phyloP scores from a whole-genome alignment of 2,113 vertebrate genomes.

The Xiphophorus hellerii region DNA sequence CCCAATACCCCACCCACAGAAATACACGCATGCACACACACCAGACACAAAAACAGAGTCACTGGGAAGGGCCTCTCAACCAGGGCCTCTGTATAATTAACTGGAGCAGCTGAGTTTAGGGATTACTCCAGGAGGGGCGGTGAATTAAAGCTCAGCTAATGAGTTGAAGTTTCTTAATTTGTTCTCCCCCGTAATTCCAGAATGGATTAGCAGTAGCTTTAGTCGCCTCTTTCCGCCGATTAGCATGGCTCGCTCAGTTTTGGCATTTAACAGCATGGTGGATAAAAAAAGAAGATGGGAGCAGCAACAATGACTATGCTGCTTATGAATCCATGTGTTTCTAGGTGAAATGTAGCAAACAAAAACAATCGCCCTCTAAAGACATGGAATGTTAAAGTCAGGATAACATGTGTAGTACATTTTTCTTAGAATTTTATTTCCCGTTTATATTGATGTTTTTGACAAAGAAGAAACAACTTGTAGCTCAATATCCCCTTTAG shows the following conservation, averaged over 20 bases:
- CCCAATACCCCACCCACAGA: no score
- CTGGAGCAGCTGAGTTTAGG: constrained; percentile 79
- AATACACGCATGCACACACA: not conserved
- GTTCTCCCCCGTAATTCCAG: constrained; percentile 83
- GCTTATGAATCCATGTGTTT: constrained; percentile 66
- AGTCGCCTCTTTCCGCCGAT: constrained; percentile 79
- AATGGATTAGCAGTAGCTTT: constrained; percentile 84
- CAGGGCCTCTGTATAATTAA: constrained; percentile 78
- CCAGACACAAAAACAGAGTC: constrained; percentile 47
- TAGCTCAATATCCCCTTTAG: not conserved
- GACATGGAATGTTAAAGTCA: not conserved
- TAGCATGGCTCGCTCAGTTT: constrained; percentile 69
- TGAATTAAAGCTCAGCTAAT: constrained; percentile 83
- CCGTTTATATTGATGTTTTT: not conserved
- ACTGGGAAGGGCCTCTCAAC: constrained; percentile 72
- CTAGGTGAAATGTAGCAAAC: constrained; percentile 55
- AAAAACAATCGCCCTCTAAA: constrained; percentile 48
- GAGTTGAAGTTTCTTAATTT: constrained; percentile 86
- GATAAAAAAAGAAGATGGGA: constrained; percentile 53
- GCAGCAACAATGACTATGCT: constrained; percentile 57
- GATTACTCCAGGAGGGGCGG: constrained; percentile 82
- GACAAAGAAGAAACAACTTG: not conserved
- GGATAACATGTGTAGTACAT: not conserved
- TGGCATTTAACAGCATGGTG: constrained; percentile 60
- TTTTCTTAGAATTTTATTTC: not conserved